These are phyloP conservation scores for Pristionchus japonicus DNA, from an alignment of 2,888 invertebrate species.

Conservation along the genomic window DNA sequence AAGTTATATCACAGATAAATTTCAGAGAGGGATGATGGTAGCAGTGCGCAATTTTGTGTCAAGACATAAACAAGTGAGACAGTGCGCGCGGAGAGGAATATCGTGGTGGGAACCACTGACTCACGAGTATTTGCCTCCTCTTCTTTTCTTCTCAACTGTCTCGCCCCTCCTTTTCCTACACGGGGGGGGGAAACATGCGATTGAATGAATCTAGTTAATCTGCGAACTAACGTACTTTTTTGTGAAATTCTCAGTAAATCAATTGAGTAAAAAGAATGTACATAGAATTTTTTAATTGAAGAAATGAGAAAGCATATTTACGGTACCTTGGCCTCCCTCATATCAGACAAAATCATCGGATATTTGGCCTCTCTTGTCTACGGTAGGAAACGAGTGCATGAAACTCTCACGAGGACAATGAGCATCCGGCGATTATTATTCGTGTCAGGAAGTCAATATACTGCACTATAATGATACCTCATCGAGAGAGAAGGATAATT, in stretches of 20 bases:
- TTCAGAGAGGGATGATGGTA: not conserved
- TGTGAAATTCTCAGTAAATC: no score
- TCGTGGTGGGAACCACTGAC: not conserved
- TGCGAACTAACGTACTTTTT: no score
- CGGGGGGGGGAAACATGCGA: no score
- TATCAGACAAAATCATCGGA: not conserved
- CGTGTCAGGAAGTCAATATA: not conserved
- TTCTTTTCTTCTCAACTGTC: not conserved
- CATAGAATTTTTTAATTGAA: no score
- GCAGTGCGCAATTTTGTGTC: not conserved
- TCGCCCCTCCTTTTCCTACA: not conserved
- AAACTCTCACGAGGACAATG: not conserved
- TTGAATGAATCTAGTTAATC: no score
- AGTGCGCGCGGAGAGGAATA: not conserved
- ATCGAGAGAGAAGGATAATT: not conserved
- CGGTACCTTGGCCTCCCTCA: no score
- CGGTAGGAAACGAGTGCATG: conserved; percentile 9
- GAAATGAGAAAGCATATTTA: no score
- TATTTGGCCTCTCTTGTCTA: not conserved
- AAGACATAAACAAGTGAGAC: conserved; percentile 25
- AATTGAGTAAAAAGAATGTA: no score
- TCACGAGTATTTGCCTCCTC: not conserved
- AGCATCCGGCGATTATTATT: not conserved
- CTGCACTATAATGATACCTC: conserved; percentile 16
- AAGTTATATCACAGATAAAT: not conserved